Conservation (phyloP, 2,888 invertebrate genomes). For the Argyresthia goedartella region DNA sequence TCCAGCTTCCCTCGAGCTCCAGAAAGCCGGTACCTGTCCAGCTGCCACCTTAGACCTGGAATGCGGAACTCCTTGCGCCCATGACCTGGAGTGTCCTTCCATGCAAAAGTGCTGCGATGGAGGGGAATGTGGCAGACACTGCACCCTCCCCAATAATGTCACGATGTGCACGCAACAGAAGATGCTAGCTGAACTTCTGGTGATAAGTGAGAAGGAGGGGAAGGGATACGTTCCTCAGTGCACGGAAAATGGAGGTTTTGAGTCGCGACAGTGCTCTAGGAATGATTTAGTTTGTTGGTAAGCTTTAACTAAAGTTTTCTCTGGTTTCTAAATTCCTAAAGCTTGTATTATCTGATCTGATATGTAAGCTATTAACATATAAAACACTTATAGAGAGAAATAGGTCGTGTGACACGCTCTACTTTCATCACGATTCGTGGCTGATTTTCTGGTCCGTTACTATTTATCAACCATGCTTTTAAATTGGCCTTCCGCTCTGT, state of each 20-base stretch:
- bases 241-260: conserved; percentile 77
- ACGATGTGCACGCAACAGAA: conserved; percentile 85
- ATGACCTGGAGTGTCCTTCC: conserved; percentile 85
- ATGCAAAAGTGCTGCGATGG: conserved; percentile 87
- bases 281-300: conserved; percentile 89
- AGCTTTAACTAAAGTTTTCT: conserved; percentile 10
- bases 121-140: conserved; percentile 80
- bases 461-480: too few relatives aligned
- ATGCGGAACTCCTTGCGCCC: conserved; percentile 79
- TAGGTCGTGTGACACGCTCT: too few relatives aligned
- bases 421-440: too few relatives aligned
- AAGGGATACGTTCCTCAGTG: conserved; percentile 90
- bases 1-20: conserved; percentile 80
- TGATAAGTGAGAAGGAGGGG: conserved; percentile 83
- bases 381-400: too few relatives aligned
- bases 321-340: too few relatives aligned
- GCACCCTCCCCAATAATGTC: conserved; percentile 80
- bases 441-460: too few relatives aligned
- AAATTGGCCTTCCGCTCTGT: too few relatives aligned
- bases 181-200: conserved; percentile 80
- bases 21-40: conserved; percentile 85
- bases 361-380: too few relatives aligned
- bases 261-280: conserved; percentile 83
- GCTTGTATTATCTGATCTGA: too few relatives aligned
- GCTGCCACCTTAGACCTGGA: conserved; percentile 43